Percentiles rank a stretch among this genome's conserved stretches.
phyloP scores from a whole-genome alignment of 2,797 vertebrate species.

The Catostomus latipinnis region DNA sequence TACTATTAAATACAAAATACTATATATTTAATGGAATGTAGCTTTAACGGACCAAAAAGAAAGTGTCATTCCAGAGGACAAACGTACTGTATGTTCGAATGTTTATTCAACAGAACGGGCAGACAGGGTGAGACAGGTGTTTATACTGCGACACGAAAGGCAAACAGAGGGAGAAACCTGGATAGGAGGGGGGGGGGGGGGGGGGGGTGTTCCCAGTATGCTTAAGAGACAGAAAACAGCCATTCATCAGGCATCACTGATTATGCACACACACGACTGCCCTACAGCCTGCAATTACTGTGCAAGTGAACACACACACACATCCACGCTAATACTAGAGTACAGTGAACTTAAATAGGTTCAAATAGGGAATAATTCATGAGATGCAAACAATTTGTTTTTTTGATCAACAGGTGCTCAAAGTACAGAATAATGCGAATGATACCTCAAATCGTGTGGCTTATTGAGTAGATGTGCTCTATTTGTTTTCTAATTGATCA shows the following conservation, averaged over 20 bases:
- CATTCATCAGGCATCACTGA: constrained; percentile 73
- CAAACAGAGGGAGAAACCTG: constrained; percentile 54
- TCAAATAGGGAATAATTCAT: constrained; percentile 36
- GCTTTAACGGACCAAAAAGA: too few relatives aligned
- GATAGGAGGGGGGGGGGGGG: not conserved
- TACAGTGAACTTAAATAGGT: not conserved
- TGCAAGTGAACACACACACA: constrained; percentile 34
- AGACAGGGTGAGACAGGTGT: constrained; percentile 14
- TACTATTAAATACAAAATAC: too few relatives aligned
- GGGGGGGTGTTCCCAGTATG: constrained; percentile 53
- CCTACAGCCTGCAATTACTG: constrained; percentile 58
- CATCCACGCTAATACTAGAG: not conserved
- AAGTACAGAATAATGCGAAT: too few relatives aligned
- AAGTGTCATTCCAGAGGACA: not conserved
- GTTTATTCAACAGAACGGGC: not conserved
- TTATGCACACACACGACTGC: constrained; percentile 73
- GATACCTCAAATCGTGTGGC: too few relatives aligned
- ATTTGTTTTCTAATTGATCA: not conserved
- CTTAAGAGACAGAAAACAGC: constrained; percentile 59
- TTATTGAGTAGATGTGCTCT: too few relatives aligned
- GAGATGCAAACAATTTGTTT: not conserved
- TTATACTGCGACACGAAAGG: constrained; percentile 54
- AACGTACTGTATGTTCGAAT: not conserved
- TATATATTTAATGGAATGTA: too few relatives aligned
- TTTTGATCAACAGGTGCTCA: constrained; percentile 47